These are phyloP conservation scores for Himalopsyche anomala DNA, from an alignment of 2,888 invertebrate genomes.

Conservation along the genomic window DNA sequence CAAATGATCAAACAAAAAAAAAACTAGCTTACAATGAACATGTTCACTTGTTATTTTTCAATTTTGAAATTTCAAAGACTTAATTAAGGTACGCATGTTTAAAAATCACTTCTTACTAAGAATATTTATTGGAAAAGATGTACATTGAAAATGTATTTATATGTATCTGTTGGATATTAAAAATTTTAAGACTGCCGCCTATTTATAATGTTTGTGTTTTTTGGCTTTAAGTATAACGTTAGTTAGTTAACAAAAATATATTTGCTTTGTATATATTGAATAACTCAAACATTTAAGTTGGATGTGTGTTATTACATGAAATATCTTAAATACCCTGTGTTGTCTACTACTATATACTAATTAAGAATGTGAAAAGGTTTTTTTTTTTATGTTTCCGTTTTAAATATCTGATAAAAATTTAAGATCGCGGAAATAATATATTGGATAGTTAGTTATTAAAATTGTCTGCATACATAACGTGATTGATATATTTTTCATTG, in stretches of 20 bases:
- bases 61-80: slow-evolving; percentile 8
- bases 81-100: not conserved
- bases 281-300: not conserved
- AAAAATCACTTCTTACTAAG: not conserved
- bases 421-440: too few relatives aligned
- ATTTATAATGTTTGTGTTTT: slow-evolving; percentile 48
- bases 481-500: too few relatives aligned
- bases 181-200: slow-evolving; percentile 57
- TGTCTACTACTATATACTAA: too few relatives aligned
- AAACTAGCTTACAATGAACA: too few relatives aligned
- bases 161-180: slow-evolving; percentile 44
- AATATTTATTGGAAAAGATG: slow-evolving; percentile 38
- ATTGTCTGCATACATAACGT: too few relatives aligned
- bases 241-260: slow-evolving; percentile 17
- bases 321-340: too few relatives aligned
- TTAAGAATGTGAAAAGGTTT: too few relatives aligned
- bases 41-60: too few relatives aligned
- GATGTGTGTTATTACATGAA: not conserved
- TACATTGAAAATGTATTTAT: slow-evolving; percentile 38
- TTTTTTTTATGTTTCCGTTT: too few relatives aligned
- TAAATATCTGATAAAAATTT: too few relatives aligned
- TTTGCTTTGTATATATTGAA: not conserved
- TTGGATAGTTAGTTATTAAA: too few relatives aligned
- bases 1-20: too few relatives aligned
- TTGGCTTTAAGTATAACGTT: slow-evolving; percentile 54